Percentiles rank a stretch among this genome's conserved stretches.
phyloP scores from a whole-genome alignment of 1,140 invertebrate species.

The Hyposmocoma kahamanoa region DNA sequence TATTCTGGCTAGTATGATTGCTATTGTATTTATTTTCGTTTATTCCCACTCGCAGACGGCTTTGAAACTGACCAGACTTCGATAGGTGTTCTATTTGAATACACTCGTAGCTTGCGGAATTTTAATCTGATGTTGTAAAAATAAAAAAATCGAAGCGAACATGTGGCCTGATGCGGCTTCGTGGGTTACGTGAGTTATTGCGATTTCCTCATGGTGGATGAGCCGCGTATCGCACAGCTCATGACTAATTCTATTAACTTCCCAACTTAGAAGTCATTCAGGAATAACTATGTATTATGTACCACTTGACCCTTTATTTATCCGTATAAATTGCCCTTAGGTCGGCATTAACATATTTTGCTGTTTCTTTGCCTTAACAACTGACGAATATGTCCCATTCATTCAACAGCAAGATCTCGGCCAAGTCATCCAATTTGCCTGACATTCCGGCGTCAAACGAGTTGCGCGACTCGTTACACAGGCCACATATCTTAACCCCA shows the following conservation, averaged over 20 bases:
- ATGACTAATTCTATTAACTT: too few relatives aligned
- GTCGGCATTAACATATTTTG: too few relatives aligned
- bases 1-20: slow-evolving; percentile 12
- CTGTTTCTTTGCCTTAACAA: too few relatives aligned
- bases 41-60: slow-evolving; percentile 16
- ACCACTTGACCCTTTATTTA: too few relatives aligned
- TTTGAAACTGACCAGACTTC: slow-evolving; percentile 22
- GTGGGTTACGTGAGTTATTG: too few relatives aligned
- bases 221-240: too few relatives aligned
- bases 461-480: slow-evolving; percentile 44
- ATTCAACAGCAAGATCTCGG: not conserved
- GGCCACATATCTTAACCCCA: slow-evolving; percentile 63
- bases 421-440: slow-evolving; percentile 45
- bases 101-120: slow-evolving; percentile 29
- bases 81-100: slow-evolving; percentile 17
- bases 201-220: too few relatives aligned
- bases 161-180: not conserved
- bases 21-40: slow-evolving; percentile 19
- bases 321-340: too few relatives aligned
- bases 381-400: too few relatives aligned
- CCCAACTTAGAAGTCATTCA: too few relatives aligned
- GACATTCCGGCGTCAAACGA: slow-evolving; percentile 38
- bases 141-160: not conserved
- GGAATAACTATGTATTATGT: too few relatives aligned
- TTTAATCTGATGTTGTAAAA: slow-evolving; percentile 35